Evolutionary conservation across 2,797 vertebrate species (phyloP), one percentile per base, ranked within the genome.

Genomic region (Sebastes dallii): DNA sequence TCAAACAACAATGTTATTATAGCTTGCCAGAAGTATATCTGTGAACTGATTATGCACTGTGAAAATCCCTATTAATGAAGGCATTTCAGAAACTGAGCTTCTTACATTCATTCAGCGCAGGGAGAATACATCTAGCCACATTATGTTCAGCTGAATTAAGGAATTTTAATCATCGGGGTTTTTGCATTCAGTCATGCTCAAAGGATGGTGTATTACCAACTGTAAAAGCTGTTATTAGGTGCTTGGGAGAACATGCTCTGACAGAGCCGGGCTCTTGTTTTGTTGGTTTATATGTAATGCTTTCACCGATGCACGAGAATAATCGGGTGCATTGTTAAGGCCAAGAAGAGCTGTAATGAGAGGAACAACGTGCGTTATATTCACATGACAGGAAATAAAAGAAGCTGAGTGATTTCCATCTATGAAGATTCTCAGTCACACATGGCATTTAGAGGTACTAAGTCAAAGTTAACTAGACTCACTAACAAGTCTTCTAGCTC

Each of bases 41-140:
- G 76, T 80, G 80, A 75, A 85, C 74, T 90, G 83, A 88, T 86
- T 85, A 90, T 89, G 81, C 84, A 90, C 81, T 13, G 59, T 88
- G 78, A 90, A 90, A 88, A 89, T 90, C 75, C 78, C 55, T 80
- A 86, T 86, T 88, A 91, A 89, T 89, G 82, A 88, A 90, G 81
- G 78, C 62, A 84, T 93, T 87, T 90, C 34, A 82, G 71, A 66
- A 86, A 86, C 82, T 80, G 78, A 91, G 82, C 79, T 84, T 86
- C 80, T 88, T 89, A 75, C 75, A 85, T 84, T 81, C 59, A 89
- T 88, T 90, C 71, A 83, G 54, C 58, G 70, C 59, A 68, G 68
- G 84, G 61, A 75, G 69, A 88, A 89, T 80, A 86, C 65, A 86
- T 85, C 71, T 67, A 82, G 77, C 72, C 76, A 84, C 80, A 90